Base-by-base conservation (phyloP, 2,888 invertebrate species). In the Lithodes maja region DNA sequence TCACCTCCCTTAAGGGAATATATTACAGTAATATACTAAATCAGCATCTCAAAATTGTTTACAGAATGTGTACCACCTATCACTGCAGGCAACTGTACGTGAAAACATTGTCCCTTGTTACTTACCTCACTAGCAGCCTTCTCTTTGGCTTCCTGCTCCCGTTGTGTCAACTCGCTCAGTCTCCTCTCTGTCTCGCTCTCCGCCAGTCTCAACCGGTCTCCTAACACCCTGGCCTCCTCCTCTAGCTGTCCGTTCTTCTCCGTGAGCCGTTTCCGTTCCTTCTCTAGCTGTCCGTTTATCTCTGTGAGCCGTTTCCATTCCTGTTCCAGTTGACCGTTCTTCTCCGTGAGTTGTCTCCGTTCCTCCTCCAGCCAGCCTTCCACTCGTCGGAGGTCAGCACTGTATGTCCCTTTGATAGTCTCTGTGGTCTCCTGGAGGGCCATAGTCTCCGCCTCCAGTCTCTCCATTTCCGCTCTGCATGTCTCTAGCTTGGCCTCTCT, bases 61-160 rank as follows among this genome's bases (percentile, higher is more conserved):
- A 33, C 33, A 33, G 33, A 33, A 33, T 33, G 33, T 33, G 33
- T 33, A 33, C 33, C 33, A 33, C 33, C 33, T 33, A 33, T 33
- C 33, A 33, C 33, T 33, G 33, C 33, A 33, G 33, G 33, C 33
- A 33, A 33, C 33, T 33, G 33, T 33, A 33, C 33, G 33, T 33
- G 33, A 33, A 33, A 33, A 33, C 33, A 33, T n/a, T 74, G 12
- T 74, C 61, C 61, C 61, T 71, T 71, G 12, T 5, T 55, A 55
- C 49, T 81, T 33, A 81, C 80, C 33, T 81, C 80, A 17, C 12
- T 33, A n/a, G 80, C 55, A 50, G 80, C 1, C n/a, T 55, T 81
- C 61, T 81, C 80, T 33, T 81, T 81, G 17, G 61, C 61, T 12
- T 61, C 33, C 33, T 61, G 80, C n/a, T 81, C 80, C 49, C 61